phyloP scores from a whole-genome alignment of 30 jellyfish, hydroid and myxozoan species.

The Cassiopea andromeda region DNA sequence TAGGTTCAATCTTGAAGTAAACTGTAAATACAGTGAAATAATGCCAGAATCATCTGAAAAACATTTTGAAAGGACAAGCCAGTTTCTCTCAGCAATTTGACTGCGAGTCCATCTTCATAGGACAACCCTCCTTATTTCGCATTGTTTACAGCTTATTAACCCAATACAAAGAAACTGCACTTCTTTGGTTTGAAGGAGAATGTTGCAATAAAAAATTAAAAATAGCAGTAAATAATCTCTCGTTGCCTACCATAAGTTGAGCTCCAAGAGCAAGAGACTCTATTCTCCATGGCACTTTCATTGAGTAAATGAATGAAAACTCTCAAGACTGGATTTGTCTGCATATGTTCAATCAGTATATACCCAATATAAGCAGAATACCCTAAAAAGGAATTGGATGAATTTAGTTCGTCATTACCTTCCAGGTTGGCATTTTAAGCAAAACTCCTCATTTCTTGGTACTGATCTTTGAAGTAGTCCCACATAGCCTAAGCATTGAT shows the following conservation, averaged over 20 bases:
- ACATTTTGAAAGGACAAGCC: too few species aligned
- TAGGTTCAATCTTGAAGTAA: not conserved
- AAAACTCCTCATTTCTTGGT: not conserved
- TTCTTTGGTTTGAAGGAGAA: too few species aligned
- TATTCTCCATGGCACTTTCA: not conserved
- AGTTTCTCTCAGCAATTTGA: too few species aligned
- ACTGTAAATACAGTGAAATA: too few species aligned
- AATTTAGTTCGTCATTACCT: too few species aligned
- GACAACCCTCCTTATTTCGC: too few species aligned
- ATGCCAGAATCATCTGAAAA: too few species aligned
- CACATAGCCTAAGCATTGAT: too few species aligned
- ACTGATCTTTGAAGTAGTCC: not conserved
- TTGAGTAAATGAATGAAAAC: constrained; percentile 47
- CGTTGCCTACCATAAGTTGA: not conserved
- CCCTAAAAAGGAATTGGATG: constrained; percentile 36
- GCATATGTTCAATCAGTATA: constrained; percentile 74
- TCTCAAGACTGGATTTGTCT: constrained; percentile 73
- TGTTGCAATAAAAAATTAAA: not conserved
- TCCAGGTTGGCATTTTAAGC: not conserved
- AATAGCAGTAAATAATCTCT: not conserved
- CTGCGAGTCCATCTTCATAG: too few species aligned
- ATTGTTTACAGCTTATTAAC: too few species aligned
- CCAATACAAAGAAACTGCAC: not conserved
- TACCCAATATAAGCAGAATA: constrained; percentile 78
- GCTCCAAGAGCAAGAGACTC: not conserved